A percentile compares a stretch with the other conserved stretches of the same genome.
phyloP scores from a whole-genome alignment of 2,888 invertebrate genomes.

The Euzophera pinguis region DNA sequence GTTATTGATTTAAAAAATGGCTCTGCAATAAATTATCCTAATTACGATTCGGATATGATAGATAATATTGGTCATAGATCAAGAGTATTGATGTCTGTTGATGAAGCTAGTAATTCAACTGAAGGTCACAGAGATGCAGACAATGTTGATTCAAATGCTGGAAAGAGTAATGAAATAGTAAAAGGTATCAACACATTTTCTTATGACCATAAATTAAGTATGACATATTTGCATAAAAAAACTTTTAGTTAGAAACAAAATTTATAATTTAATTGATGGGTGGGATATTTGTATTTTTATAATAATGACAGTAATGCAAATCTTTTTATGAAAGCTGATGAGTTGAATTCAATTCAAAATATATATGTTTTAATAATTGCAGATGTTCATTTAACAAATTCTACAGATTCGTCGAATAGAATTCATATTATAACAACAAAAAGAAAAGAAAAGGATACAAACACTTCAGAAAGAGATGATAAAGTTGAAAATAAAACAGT shows the following conservation, averaged over 20 bases:
- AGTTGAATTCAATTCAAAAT: no score
- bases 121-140: background rate
- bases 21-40: slow-evolving; percentile 27
- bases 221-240: no score
- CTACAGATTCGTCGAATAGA: background rate
- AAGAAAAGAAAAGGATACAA: background rate
- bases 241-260: no score
- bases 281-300: no score
- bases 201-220: no score
- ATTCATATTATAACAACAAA: background rate
- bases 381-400: background rate
- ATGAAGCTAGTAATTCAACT: slow-evolving; percentile 20
- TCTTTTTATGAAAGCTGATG: no score
- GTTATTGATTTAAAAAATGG: background rate
- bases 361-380: background rate
- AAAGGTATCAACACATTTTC: no score
- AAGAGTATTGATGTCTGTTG: slow-evolving; percentile 45
- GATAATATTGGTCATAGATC: slow-evolving; percentile 53
- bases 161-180: background rate
- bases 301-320: no score
- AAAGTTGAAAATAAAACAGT: slow-evolving; percentile 29
- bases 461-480: background rate
- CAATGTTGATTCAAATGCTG: background rate
- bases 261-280: no score
- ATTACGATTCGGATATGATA: slow-evolving; percentile 45